Percentiles rank a stretch among this genome's conserved stretches.
phyloP scores from a whole-genome alignment of 2,113 vertebrate species.

The Tragelaphus imberbis region DNA sequence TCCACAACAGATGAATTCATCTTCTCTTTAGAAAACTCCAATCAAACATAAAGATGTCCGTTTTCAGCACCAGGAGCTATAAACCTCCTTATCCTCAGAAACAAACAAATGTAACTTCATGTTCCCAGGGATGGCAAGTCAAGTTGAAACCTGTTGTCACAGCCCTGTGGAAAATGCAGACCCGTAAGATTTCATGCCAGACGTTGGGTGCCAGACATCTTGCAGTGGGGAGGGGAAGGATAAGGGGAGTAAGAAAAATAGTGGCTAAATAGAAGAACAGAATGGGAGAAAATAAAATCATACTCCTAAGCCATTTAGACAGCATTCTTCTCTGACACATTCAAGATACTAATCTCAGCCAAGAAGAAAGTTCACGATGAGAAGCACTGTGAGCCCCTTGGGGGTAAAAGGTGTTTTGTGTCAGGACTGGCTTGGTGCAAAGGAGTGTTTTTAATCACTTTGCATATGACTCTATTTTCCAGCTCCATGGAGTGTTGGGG shows the following conservation, averaged over 20 bases:
- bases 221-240: not conserved
- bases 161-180: slow-evolving; percentile 41
- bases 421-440: not conserved
- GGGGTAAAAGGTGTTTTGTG: not conserved
- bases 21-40: slow-evolving; percentile 52
- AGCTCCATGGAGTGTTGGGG: not conserved
- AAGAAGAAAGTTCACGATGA: slow-evolving; percentile 14
- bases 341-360: slow-evolving; percentile 43
- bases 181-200: slow-evolving; percentile 58
- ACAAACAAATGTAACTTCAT: slow-evolving; percentile 56
- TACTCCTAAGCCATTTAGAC: not conserved
- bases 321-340: slow-evolving; percentile 46
- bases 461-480: slow-evolving; percentile 11
- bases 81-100: slow-evolving; percentile 49
- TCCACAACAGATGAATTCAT: slow-evolving; percentile 8
- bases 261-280: not conserved
- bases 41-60: slow-evolving; percentile 40
- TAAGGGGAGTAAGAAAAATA: not conserved
- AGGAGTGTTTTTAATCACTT: not conserved
- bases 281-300: slow-evolving; percentile 1
- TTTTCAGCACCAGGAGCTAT: slow-evolving; percentile 20
- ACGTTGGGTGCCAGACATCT: not conserved
- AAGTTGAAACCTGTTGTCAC: slow-evolving; percentile 59
- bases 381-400: not conserved
- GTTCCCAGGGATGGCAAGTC: slow-evolving; percentile 43